Evolutionary conservation across 2,797 vertebrate species (phyloP), one percentile per base, ranked within the genome.

Genomic region (Antrozous pallidus): DNA sequence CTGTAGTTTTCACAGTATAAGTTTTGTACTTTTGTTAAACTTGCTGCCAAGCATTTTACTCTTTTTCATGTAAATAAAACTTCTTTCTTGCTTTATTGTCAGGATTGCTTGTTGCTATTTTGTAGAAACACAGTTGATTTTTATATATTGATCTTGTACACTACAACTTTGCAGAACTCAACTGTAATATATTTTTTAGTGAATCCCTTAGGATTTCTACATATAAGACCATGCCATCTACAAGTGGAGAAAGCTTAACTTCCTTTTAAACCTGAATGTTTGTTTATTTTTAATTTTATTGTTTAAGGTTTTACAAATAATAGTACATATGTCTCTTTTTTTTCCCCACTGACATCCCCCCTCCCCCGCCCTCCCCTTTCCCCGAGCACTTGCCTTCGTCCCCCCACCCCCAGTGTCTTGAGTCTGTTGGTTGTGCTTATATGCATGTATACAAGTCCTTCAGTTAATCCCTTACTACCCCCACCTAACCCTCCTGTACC

Each of bases 21-120:
- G 42, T 58, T 51, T 84, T 73, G 12, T 3, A 67, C 42, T 84
- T 95, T 69, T 67, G 28, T 88, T 74, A 65, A 69, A 71, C 12
- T 45, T 82, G 90, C 31, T 90, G 22, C 33, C 58, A 65, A 67
- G 36, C 79, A 80, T 88, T 69, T 86, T 26, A 38, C 61, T 89
- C 17, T 49, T 87, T 56, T 63, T 70, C 11, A 42, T 65, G n/a
- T 33, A 71, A 16, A 63, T 75, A 36, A 16, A 92, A 70, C n/a
- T 75, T 8, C 14, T 77, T 91, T 40, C 42, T 40, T 71, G 45
- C 33, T 65, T 71, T 71, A 51, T 54, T 78, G 51, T 88, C 17
- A 91, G 67, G n/a, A 38, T 56, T 33, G 1, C 40, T 83, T 47
- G 31, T 51, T 73, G 38, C 67, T 54, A 47, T 26, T 56, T 83